phyloP scores from a whole-genome alignment of 2,888 invertebrate genomes.

The Conops quadrifasciatus region DNA sequence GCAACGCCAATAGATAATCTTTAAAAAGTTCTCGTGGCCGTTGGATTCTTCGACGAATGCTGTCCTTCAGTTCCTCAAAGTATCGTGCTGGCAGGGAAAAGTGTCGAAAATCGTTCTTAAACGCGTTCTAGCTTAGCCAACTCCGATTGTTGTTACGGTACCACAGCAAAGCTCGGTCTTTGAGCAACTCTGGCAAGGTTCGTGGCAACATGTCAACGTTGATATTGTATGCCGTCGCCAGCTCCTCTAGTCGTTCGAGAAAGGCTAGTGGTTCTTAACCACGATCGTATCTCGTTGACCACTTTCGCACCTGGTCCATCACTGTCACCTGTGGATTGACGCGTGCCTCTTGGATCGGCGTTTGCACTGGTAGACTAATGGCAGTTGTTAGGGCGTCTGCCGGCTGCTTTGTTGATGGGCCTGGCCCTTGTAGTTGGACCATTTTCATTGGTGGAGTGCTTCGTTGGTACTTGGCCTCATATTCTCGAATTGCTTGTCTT shows the following conservation, averaged over 20 bases:
- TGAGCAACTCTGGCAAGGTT: conserved; percentile 18
- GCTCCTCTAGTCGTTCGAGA: conserved; percentile 25
- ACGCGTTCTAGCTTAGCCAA: conserved; percentile 6
- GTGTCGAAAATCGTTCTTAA: conserved; percentile 17
- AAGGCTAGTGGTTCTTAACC: conserved; percentile 6
- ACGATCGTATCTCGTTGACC: conserved; percentile 5
- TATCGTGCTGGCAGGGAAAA: conserved; percentile 26
- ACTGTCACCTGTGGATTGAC: neutral
- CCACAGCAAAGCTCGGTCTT: conserved; percentile 10
- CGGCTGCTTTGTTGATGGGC: too few species aligned
- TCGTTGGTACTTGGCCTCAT: too few species aligned
- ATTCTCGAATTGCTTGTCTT: too few species aligned
- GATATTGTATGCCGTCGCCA: conserved; percentile 4
- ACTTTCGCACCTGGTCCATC: conserved; percentile 16
- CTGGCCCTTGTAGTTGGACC: too few species aligned
- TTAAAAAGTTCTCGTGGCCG: neutral
- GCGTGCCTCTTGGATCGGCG: too few species aligned
- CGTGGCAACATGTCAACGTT: neutral
- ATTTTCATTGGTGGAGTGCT: too few species aligned
- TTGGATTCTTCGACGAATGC: conserved; percentile 11
- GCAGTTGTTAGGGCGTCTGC: too few species aligned
- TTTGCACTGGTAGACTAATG: too few species aligned
- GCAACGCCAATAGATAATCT: conserved; percentile 10
- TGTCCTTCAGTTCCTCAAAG: conserved; percentile 21
- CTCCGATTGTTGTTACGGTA: conserved; percentile 19